phyloP scores from a whole-genome alignment of 1,140 invertebrate species.

The Eupristina koningsbergeri region DNA sequence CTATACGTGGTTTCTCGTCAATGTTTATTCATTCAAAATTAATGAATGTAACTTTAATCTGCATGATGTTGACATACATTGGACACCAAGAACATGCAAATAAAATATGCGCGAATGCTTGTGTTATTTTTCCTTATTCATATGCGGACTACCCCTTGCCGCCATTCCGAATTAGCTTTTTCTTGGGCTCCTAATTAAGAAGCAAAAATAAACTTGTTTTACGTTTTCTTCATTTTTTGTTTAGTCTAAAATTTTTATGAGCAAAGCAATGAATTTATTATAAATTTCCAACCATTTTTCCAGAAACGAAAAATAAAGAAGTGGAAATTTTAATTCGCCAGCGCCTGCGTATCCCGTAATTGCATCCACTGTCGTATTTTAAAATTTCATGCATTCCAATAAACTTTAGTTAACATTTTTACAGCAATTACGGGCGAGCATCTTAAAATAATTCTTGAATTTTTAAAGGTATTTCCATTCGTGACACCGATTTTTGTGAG shows the following conservation, averaged over 20 bases:
- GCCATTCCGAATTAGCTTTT: slow-evolving; percentile 2
- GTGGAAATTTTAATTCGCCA: no score
- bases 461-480: no score
- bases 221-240: background rate
- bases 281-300: no score
- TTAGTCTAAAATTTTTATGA: background rate
- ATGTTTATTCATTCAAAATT: slow-evolving; percentile 18
- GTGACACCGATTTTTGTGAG: no score
- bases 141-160: no score
- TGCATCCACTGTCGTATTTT: no score
- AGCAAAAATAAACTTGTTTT: slow-evolving; percentile 12
- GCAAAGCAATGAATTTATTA: background rate
- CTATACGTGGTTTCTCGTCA: background rate
- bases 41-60: slow-evolving; percentile 21
- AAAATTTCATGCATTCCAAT: no score
- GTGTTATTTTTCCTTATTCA: slow-evolving; percentile 20
- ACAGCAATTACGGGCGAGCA: no score
- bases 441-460: no score
- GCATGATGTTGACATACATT: background rate
- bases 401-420: no score
- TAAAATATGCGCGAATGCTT: background rate
- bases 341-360: no score
- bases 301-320: no score
- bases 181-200: slow-evolving; percentile 6
- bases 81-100: background rate